Evolutionary conservation across 2,888 invertebrate species (phyloP), one percentile per base, ranked within the genome.

Genomic region (Iphiclides podalirius): DNA sequence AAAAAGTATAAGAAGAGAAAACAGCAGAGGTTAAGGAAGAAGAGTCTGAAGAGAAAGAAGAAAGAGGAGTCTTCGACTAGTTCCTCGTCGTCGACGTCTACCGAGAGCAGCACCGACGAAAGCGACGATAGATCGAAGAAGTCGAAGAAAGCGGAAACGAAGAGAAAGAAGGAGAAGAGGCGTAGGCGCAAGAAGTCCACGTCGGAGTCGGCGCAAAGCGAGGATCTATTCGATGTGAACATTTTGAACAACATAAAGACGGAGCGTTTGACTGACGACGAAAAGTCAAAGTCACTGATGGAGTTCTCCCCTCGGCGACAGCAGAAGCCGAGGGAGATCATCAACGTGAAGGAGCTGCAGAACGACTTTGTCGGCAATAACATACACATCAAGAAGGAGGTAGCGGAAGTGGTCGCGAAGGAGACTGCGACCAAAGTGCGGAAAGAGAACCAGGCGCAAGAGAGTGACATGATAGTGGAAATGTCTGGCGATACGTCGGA

Each of bases 211-310:
- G 57, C 67, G 0, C 73, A 76, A 33, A 75, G 71, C 44, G 80
- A 80, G 20, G 81, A 84, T 4, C 41, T 79, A 0, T 87, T 88
- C 35, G 86, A 88, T 41, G 83, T 76, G 0, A 83, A 87, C 37
- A 75, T 87, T 7, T 55, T 89, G 1, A 82, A 85, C 1, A 87
- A 89, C 47, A 89, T 89, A 1, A 89, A 89, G 58, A 82, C 79
- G 0, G 89, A 89, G 59, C 64, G 80, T 28, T 48, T 79, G 1
- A 84, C 85, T 0, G 88, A 88, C 13, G 88, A 87, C 16, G 88
- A 88, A 28, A 75, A 69, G 34, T 43, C 47, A 1, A 58, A 65
- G 1, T 72, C 69, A 8, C 38, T 70, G 14, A 54, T 63, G 43
- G 70, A 79, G 0, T 86, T 85, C 42, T 83, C 85, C 0, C 81